Evolutionary conservation across 2,797 vertebrate species (phyloP), one percentile per base, ranked within the genome.

Genomic region (Nyctalus aviator): DNA sequence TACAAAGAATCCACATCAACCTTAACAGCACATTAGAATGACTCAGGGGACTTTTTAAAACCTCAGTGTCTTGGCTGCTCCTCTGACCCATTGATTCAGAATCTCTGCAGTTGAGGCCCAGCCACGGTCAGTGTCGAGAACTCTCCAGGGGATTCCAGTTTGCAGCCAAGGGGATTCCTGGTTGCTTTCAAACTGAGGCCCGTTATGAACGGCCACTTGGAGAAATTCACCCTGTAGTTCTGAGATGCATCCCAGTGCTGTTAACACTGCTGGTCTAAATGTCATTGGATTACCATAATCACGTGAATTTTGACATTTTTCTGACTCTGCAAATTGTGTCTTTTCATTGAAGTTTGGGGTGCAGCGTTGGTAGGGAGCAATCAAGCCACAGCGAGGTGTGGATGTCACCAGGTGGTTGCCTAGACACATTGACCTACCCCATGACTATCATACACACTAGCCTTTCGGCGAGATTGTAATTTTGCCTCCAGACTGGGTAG

Each of bases 1-100:
- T 18, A 13, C 37, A 62, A 92, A 90, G 59, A 84, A 79, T 79
- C 14, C n/a, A 41, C 9, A 84, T 20, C 21, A 84, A 48, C 30
- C 4, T 69, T 35, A n/a, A 20, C 44, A 30, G 0, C 50, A 78
- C 0, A 1, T 64, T 48, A 68, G 27, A 86, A 59, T 66, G 20
- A 66, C 8, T 90, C n/a, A 32, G 13, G 27, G 10, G 23, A 18
- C 21, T 91, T 77, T n/a, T 30, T 35, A 57, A 53, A 66, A 44
- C 48, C 14, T 8, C 13, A 1, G 15, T 15, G 2, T 75, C 57
- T 9, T 57, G 13, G 13, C 6, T 66, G 3, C 2, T 89, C 3
- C 23, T 15, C 21, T 12, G n/a, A 76, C 2, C 25, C 55, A 35
- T 25, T 35, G 32, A n/a, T 25, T 94, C 64, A 85, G 89, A 95